phyloP scores from a whole-genome alignment of 23 tunicate genomes.

The Clavelina lepadiformis region DNA sequence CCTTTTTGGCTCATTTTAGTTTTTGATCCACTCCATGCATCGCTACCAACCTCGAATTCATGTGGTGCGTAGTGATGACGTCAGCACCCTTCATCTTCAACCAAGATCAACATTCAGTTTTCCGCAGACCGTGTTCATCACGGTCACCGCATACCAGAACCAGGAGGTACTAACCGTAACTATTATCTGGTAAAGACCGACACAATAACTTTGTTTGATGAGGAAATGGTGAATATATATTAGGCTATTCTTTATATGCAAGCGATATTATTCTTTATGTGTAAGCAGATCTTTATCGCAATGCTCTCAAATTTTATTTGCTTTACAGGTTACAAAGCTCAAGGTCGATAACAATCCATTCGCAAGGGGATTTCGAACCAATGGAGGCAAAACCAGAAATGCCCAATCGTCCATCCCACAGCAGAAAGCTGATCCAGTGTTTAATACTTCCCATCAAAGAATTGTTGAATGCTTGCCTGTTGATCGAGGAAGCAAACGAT shows the following conservation, averaged over 20 bases:
- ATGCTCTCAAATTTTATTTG: slow-evolving; percentile 3
- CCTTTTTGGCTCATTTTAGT: slow-evolving; percentile 17
- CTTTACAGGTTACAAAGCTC: slow-evolving; percentile 53
- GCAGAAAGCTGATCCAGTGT: too few species aligned
- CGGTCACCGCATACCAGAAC: slow-evolving; percentile 64
- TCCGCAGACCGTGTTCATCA: slow-evolving; percentile 44
- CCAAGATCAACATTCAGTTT: slow-evolving; percentile 49
- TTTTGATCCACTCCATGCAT: slow-evolving; percentile 55
- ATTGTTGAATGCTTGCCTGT: too few species aligned
- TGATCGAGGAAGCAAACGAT: too few species aligned
- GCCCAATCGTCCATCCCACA: too few species aligned
- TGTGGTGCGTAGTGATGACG: slow-evolving; percentile 48
- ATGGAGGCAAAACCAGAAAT: slow-evolving; percentile 45
- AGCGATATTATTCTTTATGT: too few species aligned
- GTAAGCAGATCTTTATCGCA: not conserved
- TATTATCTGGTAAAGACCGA: too few species aligned
- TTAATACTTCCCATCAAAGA: too few species aligned
- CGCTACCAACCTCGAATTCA: slow-evolving; percentile 60
- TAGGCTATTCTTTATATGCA: too few species aligned
- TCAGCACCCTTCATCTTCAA: slow-evolving; percentile 31
- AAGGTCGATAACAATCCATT: slow-evolving; percentile 69
- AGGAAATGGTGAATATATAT: too few species aligned
- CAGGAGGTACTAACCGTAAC: too few species aligned
- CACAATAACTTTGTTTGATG: too few species aligned
- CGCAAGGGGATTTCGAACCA: slow-evolving; percentile 67